Conservation (phyloP, 2,888 invertebrate species). For the Phortica magna region DNA sequence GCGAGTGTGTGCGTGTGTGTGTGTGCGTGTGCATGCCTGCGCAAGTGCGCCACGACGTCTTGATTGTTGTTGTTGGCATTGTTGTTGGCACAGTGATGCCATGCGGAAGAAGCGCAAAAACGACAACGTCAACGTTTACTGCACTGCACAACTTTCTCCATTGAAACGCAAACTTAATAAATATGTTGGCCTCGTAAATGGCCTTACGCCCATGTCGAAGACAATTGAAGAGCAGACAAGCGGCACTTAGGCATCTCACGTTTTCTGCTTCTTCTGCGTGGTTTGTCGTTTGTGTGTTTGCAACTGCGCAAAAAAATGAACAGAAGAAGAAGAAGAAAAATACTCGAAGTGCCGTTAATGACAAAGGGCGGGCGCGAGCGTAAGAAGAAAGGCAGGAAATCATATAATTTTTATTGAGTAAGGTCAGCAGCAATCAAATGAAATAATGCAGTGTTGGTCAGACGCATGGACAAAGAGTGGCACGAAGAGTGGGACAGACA, state of each 20-base stretch:
- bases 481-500: too few species aligned
- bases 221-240: not conserved
- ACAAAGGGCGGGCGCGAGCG: not conserved
- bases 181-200: not conserved
- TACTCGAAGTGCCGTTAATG: too few species aligned
- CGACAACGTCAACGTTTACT: not conserved
- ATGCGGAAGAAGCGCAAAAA: slow-evolving; percentile 10
- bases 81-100: not conserved
- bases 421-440: slow-evolving; percentile 2
- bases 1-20: too few species aligned
- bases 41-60: too few species aligned
- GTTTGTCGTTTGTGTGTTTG: too few species aligned
- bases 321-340: not conserved
- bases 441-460: not conserved
- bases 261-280: too few species aligned
- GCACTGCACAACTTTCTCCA: slow-evolving; percentile 59
- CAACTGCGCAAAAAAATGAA: not conserved
- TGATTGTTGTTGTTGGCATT: not conserved
- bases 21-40: too few species aligned
- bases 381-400: not conserved
- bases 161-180: slow-evolving; percentile 34
- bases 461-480: too few species aligned
- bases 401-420: not conserved
- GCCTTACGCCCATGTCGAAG: not conserved
- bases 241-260: not conserved